Conservation (phyloP, 2,797 vertebrate species). For the Coregonus ussuriensis region DNA sequence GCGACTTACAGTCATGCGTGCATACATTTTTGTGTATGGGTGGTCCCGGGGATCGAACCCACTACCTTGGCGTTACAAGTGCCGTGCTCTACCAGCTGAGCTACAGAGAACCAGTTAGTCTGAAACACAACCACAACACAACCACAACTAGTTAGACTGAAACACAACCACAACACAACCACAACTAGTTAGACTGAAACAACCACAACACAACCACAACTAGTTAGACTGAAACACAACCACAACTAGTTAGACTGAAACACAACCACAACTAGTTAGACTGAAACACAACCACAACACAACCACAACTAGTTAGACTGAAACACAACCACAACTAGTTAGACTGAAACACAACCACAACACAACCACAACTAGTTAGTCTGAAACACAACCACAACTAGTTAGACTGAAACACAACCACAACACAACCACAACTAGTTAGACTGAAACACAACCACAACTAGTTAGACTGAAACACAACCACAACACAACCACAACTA, state of each 20-base stretch:
- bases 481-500: too few species aligned
- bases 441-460: not conserved
- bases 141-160: too few species aligned
- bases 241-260: not conserved
- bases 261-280: not conserved
- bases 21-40: too few species aligned
- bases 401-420: conserved; percentile 40
- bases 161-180: too few species aligned
- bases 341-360: conserved; percentile 2
- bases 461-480: too few species aligned
- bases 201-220: not conserved
- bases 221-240: conserved; percentile 40
- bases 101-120: too few species aligned
- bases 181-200: conserved; percentile 78
- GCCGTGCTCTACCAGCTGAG: too few species aligned
- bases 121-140: too few species aligned
- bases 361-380: conserved; percentile 70
- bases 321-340: not conserved
- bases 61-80: too few species aligned
- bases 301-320: not conserved
- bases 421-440: not conserved
- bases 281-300: not conserved
- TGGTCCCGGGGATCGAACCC: too few species aligned
- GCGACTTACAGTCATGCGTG: too few species aligned
- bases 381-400: conserved; percentile 59